phyloP scores from a whole-genome alignment of 2,113 vertebrate genomes.

The Piprites chloris region DNA sequence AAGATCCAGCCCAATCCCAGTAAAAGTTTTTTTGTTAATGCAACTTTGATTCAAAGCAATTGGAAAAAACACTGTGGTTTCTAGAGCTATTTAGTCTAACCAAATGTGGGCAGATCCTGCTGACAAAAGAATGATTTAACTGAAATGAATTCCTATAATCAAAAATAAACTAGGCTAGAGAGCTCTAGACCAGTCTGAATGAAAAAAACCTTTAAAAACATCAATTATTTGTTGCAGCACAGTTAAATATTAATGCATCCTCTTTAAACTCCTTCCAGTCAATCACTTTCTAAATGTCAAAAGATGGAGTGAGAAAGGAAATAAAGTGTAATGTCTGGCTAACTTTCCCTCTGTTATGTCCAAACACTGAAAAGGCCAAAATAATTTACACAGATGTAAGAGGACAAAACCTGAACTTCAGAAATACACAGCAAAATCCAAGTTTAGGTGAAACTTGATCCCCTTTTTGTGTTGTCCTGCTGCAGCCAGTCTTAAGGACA shows the following conservation, averaged over 20 bases:
- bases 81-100: constrained; percentile 36
- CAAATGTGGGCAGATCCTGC: constrained; percentile 49
- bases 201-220: constrained; percentile 58
- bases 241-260: constrained; percentile 55
- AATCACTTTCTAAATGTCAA: constrained; percentile 48
- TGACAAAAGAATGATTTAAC: constrained; percentile 59
- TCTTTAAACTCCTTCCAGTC: constrained; percentile 69
- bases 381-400: background rate
- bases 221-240: constrained; percentile 49
- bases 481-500: background rate
- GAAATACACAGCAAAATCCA: background rate
- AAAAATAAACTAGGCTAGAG: constrained; percentile 54
- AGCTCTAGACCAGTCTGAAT: constrained; percentile 35
- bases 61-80: constrained; percentile 46
- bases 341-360: background rate
- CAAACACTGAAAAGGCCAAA: background rate
- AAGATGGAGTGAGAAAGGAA: constrained; percentile 41
- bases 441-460: background rate
- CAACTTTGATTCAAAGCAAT: constrained; percentile 54
- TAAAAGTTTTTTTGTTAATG: background rate
- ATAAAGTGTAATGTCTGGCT: constrained; percentile 24
- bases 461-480: background rate
- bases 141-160: constrained; percentile 56
- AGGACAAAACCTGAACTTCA: background rate
- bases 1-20: background rate